These are phyloP conservation scores for Anabacerthia variegaticeps DNA, from an alignment of 2,797 vertebrate genomes.

Conservation along the genomic window DNA sequence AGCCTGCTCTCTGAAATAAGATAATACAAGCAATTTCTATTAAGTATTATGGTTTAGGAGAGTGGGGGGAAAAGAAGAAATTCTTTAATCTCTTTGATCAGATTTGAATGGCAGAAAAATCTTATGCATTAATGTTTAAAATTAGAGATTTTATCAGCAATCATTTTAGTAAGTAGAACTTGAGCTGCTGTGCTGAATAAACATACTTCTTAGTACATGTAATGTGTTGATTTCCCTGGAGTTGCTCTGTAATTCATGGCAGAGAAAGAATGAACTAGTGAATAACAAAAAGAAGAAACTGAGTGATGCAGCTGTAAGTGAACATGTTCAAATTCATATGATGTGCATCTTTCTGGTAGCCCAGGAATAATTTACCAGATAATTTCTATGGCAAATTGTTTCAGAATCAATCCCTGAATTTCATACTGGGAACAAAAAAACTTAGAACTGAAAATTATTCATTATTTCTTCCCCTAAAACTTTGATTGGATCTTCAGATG, in stretches of 20 bases:
- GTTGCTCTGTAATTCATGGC: constrained; percentile 23
- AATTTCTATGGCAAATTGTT: neutral
- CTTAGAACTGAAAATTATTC: neutral
- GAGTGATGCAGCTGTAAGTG: neutral
- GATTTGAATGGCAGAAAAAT: constrained; percentile 55
- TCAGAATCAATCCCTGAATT: neutral
- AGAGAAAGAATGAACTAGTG: neutral
- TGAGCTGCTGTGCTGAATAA: constrained; percentile 47
- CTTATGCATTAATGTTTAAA: constrained; percentile 66
- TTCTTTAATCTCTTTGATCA: constrained; percentile 67
- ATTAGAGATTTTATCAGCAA: constrained; percentile 68
- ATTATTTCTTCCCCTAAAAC: neutral
- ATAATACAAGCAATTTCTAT: constrained; percentile 60
- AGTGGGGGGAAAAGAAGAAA: neutral
- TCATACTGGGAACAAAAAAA: neutral
- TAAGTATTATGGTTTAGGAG: constrained; percentile 46
- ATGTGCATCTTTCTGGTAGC: neutral
- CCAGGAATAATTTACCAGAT: neutral
- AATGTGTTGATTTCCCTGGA: constrained; percentile 42
- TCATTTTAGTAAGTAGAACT: constrained; percentile 49
- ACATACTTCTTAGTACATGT: constrained; percentile 17
- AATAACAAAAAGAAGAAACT: neutral
- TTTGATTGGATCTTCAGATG: neutral
- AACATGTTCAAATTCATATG: neutral
- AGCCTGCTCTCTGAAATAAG: constrained; percentile 59